Conservation (phyloP, 2,888 invertebrate species). For the Cryptus armator region DNA sequence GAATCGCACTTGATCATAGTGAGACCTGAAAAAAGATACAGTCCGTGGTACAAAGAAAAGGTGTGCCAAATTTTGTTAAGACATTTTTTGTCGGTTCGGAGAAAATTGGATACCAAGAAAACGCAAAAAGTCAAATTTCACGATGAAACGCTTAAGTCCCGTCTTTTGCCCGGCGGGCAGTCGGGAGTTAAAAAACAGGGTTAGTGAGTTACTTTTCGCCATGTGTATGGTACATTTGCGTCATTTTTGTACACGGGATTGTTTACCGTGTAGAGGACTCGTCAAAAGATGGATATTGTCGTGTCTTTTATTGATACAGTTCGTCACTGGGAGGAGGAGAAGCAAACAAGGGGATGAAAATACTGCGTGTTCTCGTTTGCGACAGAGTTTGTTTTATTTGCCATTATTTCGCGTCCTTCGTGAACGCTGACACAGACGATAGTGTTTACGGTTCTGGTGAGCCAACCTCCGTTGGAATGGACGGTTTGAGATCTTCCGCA, state of each 20-base stretch:
- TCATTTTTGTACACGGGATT: not conserved
- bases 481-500: conserved; percentile 62
- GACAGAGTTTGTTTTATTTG: conserved; percentile 70
- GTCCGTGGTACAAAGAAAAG: no score
- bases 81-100: no score
- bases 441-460: conserved; percentile 14
- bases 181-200: no score
- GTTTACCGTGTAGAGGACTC: not conserved
- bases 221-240: not conserved
- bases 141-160: no score
- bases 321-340: not conserved
- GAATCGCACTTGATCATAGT: no score
- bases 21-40: no score
- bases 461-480: conserved; percentile 58
- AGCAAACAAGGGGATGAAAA: not conserved
- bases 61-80: no score
- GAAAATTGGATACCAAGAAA: no score
- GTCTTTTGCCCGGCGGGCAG: no score
- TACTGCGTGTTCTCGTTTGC: not conserved
- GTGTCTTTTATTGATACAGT: conserved; percentile 20
- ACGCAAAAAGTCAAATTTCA: no score
- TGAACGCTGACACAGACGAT: conserved; percentile 13
- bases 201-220: no score
- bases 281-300: not conserved
- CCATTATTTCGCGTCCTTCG: conserved; percentile 70